These are phyloP conservation scores for Salvator merianae DNA, from an alignment of 2,113 vertebrate species.

Conservation along the genomic window DNA sequence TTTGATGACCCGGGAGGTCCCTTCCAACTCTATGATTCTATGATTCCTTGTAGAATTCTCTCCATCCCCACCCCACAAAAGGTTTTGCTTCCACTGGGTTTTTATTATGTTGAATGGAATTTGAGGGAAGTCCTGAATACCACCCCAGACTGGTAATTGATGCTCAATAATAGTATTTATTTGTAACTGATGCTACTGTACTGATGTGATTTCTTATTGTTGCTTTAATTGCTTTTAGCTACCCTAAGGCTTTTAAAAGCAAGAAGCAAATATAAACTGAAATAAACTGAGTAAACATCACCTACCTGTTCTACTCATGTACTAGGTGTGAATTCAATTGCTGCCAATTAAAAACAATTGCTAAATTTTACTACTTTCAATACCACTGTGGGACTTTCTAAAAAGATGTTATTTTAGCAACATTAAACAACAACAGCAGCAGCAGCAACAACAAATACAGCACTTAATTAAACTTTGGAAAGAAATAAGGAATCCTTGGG, in stretches of 20 bases:
- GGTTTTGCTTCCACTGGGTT: too few species aligned
- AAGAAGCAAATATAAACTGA: background rate
- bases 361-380: conserved; percentile 47
- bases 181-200: conserved; percentile 15
- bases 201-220: conserved; percentile 5
- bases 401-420: too few species aligned
- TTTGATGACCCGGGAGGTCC: too few species aligned
- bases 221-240: conserved; percentile 4
- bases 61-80: too few species aligned
- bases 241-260: background rate
- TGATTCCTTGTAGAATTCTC: too few species aligned
- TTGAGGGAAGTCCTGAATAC: background rate
- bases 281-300: conserved; percentile 42
- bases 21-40: too few species aligned
- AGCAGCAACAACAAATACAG: background rate
- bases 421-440: background rate
- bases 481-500: conserved; percentile 28
- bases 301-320: conserved; percentile 16
- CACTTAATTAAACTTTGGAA: conserved; percentile 14
- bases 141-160: background rate
- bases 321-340: conserved; percentile 48
- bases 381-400: conserved; percentile 31
- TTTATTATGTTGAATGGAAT: too few species aligned
- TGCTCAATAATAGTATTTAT: background rate
- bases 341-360: conserved; percentile 56